Percentiles rank a stretch among this genome's conserved stretches.
These are phyloP conservation scores for Corythoichthys haematopterus DNA, from an alignment of 2,113 vertebrate genomes.

Conservation along the genomic window DNA sequence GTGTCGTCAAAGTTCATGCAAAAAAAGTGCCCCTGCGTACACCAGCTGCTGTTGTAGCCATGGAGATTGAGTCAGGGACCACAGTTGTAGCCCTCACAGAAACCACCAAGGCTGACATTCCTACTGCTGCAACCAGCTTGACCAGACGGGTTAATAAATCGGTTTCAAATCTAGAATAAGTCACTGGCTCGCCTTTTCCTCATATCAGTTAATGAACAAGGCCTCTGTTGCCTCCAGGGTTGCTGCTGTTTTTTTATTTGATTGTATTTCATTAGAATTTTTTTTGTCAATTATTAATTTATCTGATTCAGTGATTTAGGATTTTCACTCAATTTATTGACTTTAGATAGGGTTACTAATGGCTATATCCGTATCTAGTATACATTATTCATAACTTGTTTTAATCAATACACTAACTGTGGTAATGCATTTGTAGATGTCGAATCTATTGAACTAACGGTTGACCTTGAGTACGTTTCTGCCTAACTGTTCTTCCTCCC, in stretches of 20 bases:
- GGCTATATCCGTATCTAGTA: not conserved
- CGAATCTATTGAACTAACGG: not conserved
- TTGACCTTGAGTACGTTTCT: not conserved
- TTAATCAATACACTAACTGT: not conserved
- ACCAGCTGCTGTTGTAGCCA: no score
- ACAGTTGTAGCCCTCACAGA: no score
- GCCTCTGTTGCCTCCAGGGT: not conserved
- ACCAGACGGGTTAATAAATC: no score
- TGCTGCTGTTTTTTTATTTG: not conserved
- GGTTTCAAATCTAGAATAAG: not conserved
- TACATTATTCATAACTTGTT: not conserved
- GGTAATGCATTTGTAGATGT: not conserved
- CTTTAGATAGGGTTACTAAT: not conserved
- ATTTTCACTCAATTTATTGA: conserved; percentile 1
- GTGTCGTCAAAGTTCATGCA: no score
- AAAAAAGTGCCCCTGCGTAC: no score
- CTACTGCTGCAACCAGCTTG: no score
- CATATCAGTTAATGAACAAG: not conserved
- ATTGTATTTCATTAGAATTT: not conserved
- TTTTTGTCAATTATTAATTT: not conserved
- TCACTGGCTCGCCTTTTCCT: not conserved
- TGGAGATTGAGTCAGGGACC: no score
- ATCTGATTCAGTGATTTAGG: not conserved
- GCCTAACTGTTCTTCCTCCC: not conserved
- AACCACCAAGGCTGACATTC: no score